Evolutionary conservation across 2,113 vertebrate species (phyloP), one percentile per base, ranked within the genome.

Genomic region (Aegithalos caudatus): DNA sequence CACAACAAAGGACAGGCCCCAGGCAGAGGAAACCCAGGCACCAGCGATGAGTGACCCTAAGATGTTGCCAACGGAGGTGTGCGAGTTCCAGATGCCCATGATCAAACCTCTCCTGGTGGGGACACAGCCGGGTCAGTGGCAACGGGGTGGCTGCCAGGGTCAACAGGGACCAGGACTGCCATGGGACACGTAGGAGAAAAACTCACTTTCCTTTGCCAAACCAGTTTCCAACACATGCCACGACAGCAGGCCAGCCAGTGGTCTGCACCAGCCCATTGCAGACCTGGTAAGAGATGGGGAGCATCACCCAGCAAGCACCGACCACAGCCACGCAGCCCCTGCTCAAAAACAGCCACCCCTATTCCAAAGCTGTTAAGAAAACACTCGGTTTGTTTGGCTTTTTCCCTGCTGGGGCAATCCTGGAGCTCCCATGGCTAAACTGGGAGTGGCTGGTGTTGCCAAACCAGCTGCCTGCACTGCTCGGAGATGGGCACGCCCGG

Each of bases 131-230:
- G 40, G 25, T 85, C 12, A 8, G 90, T 5, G 48, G 18, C 19
- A 1, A 73, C 2, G 5, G 21, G 21, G 29, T 1, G n/a, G 33
- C 31, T 57, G 58, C 82, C 16, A 14, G 22, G 19, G 27, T 56
- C 67, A 23, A 9, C 35, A 29, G 35, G 47, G 38, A 86, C 4
- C 5, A 38, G 35, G 51, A 50, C 1, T 1, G 4, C 31, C 31
- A 22, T 1, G 29, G 35, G 65, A 76, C 16, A 7, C 3, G 6
- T 7, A 0, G 10, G 9, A 38, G 29, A 7, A 58, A 53, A 88
- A 99, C 99, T 99, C 95, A 99, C 99, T 99, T 99, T 95, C 99
- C 99, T 96, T 99, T 99, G 90, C 99, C 99, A 11, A 99, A 99
- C 99, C 99, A 99, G 98, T 99, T 99, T 37, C 99, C 99, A 0